A percentile compares a stretch with the other conserved stretches of the same genome.
Conservation (phyloP, 2,113 vertebrate genomes). For the Sceloporus undulatus region DNA sequence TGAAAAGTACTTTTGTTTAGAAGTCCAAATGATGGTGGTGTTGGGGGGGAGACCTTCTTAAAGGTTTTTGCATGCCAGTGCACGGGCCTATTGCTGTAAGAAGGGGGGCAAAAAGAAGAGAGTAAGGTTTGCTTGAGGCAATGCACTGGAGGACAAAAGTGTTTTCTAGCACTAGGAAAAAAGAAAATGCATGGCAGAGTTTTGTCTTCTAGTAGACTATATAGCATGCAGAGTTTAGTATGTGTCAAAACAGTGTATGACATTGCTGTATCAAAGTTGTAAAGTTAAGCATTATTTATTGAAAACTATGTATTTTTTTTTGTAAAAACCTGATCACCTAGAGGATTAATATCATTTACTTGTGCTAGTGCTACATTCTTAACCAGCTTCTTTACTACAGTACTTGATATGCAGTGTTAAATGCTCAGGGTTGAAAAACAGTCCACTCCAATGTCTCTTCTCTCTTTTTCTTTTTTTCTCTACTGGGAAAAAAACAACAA, state of each 20-base stretch:
- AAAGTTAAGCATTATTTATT: slow-evolving; percentile 90
- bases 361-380: slow-evolving; percentile 80
- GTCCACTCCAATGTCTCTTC: slow-evolving; percentile 82
- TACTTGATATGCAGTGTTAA: slow-evolving; percentile 84
- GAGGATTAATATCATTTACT: slow-evolving; percentile 83
- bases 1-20: slow-evolving; percentile 83
- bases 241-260: slow-evolving; percentile 85
- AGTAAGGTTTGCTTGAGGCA: slow-evolving; percentile 74
- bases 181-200: slow-evolving; percentile 83
- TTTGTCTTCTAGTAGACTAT: slow-evolving; percentile 83
- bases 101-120: slow-evolving; percentile 60
- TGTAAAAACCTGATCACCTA: slow-evolving; percentile 86
- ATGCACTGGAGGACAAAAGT: slow-evolving; percentile 79
- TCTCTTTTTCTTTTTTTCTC: slow-evolving; percentile 47
- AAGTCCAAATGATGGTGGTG: slow-evolving; percentile 82
- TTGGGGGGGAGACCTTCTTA: slow-evolving; percentile 76
- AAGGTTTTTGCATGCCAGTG: slow-evolving; percentile 85
- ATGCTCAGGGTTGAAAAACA: slow-evolving; percentile 85
- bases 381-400: slow-evolving; percentile 81
- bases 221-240: slow-evolving; percentile 86
- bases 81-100: slow-evolving; percentile 73
- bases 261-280: slow-evolving; percentile 88
- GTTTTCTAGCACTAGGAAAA: slow-evolving; percentile 81
- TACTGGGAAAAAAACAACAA: slow-evolving; percentile 68
- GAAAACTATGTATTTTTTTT: slow-evolving; percentile 89